Percentiles rank a stretch among this genome's conserved stretches.
Conservation (phyloP, 2,888 invertebrate genomes). For the Lycaena phlaeas region DNA sequence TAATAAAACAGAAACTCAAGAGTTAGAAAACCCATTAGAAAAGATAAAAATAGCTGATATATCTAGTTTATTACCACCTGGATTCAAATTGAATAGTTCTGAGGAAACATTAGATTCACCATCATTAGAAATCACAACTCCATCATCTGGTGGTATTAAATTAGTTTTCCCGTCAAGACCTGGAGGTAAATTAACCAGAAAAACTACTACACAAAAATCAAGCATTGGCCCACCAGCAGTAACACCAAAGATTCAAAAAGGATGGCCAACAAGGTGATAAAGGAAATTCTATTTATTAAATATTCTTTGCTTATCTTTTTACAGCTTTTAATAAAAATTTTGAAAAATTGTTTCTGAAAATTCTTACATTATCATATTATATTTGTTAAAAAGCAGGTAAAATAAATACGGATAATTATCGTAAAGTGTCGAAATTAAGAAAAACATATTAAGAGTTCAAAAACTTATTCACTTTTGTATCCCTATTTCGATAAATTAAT, state of each 20-base stretch:
- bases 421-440: no score
- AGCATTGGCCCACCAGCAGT: conserved; percentile 55
- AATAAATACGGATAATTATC: no score
- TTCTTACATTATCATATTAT: no score
- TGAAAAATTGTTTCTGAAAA: no score
- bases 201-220: conserved; percentile 73
- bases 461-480: no score
- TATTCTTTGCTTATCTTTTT: no score
- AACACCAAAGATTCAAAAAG: conserved; percentile 83
- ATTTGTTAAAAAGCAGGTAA: no score
- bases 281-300: background rate
- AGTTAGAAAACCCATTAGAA: conserved; percentile 26
- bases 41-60: conserved; percentile 63
- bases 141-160: conserved; percentile 68
- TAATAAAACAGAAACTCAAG: conserved; percentile 34
- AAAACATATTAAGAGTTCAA: no score
- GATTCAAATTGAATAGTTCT: conserved; percentile 58
- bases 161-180: conserved; percentile 87
- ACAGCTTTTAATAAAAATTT: no score
- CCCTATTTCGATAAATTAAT: no score
- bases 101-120: conserved; percentile 30
- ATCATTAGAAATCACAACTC: conserved; percentile 31
- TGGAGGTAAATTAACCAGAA: conserved; percentile 74
- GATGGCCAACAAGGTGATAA: conserved; percentile 85
- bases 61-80: conserved; percentile 76